Percentiles rank a stretch among this genome's conserved stretches.
Evolutionary conservation across 2,888 invertebrate species (phyloP).

Genomic region (Ophion slaviceki): DNA sequence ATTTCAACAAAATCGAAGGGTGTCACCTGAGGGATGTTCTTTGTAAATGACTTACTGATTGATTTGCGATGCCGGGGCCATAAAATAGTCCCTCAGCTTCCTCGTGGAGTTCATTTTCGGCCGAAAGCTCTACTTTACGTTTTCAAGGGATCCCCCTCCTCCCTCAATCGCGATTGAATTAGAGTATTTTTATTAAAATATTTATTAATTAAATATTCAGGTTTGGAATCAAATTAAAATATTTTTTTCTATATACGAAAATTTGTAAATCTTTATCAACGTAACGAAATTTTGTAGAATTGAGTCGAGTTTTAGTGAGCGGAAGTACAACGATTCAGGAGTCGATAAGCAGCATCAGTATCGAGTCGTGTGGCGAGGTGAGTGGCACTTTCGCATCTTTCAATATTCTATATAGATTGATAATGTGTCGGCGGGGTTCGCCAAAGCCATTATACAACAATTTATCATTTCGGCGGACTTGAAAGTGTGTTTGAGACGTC

Average conservation of each 20-base stretch:
- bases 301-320: slow-evolving; percentile 73
- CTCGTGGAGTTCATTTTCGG: too few species aligned
- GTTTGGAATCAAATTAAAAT: too few species aligned
- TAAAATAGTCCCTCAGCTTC: too few species aligned
- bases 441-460: slow-evolving; percentile 58
- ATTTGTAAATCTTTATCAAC: background rate
- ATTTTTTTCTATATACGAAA: background rate
- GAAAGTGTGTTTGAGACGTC: slow-evolving; percentile 9
- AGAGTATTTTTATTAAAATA: too few species aligned
- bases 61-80: too few species aligned
- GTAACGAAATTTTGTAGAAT: slow-evolving; percentile 57
- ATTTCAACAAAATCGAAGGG: too few species aligned
- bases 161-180: too few species aligned
- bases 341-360: slow-evolving; percentile 67
- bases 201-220: too few species aligned
- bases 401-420: slow-evolving; percentile 18
- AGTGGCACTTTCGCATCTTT: slow-evolving; percentile 37
- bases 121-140: too few species aligned
- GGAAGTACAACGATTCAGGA: slow-evolving; percentile 71
- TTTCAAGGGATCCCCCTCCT: too few species aligned
- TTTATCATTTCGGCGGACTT: slow-evolving; percentile 52
- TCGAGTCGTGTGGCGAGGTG: slow-evolving; percentile 67
- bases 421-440: slow-evolving; percentile 28
- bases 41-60: too few species aligned
- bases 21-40: too few species aligned